A percentile compares a stretch with the other conserved stretches of the same genome.
Conservation (phyloP, 2,797 vertebrate genomes). For the Onychomys leucogaster region DNA sequence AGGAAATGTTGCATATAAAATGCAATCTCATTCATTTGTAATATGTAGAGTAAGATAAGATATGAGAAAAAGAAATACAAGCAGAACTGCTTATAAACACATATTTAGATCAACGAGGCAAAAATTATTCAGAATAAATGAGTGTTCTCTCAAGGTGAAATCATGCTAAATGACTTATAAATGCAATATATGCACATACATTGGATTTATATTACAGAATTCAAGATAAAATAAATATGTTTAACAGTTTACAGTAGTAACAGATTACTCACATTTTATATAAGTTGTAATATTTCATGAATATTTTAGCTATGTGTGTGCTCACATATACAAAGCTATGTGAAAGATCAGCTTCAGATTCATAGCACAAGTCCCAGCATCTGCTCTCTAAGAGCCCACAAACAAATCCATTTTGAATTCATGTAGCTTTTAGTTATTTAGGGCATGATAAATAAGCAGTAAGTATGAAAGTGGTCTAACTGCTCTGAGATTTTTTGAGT, state of each 20-base stretch:
- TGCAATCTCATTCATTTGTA: conserved; percentile 3
- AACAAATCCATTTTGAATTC: neutral
- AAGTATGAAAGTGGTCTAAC: neutral
- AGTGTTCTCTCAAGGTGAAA: conserved; percentile 47
- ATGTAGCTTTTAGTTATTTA: conserved; percentile 11
- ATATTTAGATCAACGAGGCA: conserved; percentile 14
- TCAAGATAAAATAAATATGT: neutral
- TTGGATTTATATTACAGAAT: neutral
- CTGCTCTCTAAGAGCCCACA: neutral
- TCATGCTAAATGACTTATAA: neutral
- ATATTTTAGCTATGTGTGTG: neutral
- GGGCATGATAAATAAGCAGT: neutral
- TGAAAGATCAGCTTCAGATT: neutral
- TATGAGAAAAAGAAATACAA: neutral
- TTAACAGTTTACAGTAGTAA: conserved; percentile 12
- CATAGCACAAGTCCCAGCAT: neutral
- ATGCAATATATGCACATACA: neutral
- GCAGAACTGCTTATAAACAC: neutral
- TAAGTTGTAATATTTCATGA: neutral
- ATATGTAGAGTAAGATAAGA: neutral
- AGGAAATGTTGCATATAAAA: neutral
- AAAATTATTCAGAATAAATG: conserved; percentile 52
- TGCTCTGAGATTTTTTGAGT: conserved; percentile 6
- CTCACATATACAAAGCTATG: neutral
- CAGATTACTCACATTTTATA: neutral